A percentile compares a stretch with the other conserved stretches of the same genome.
phyloP scores from a whole-genome alignment of 2,888 invertebrate genomes.

The Acanthosoma haemorrhoidale region DNA sequence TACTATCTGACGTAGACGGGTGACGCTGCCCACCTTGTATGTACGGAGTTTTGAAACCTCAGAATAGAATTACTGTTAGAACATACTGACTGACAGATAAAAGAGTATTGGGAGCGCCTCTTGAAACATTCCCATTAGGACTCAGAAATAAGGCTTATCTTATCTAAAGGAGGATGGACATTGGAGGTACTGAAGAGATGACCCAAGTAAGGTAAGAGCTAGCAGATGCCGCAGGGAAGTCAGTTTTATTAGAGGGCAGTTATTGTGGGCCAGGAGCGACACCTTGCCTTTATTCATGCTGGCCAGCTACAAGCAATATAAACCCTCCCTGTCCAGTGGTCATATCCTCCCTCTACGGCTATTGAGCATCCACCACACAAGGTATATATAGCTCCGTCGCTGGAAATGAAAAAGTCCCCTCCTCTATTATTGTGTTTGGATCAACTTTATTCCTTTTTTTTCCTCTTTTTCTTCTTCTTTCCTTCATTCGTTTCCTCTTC shows the following conservation, averaged over 20 bases:
- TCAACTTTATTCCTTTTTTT: not conserved
- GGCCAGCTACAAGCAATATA: not conserved
- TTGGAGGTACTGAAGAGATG: not conserved
- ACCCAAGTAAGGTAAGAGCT: not conserved
- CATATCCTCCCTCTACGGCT: not conserved
- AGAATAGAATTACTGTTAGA: too few species aligned
- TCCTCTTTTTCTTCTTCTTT: not conserved
- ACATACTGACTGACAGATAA: too few species aligned
- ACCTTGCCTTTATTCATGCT: conserved; percentile 27
- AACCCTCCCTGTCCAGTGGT: not conserved
- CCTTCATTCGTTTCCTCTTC: not conserved
- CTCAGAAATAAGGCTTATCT: too few species aligned
- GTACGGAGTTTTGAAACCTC: too few species aligned
- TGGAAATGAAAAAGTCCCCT: conserved; percentile 22
- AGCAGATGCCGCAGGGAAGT: not conserved
- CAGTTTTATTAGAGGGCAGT: conserved; percentile 13
- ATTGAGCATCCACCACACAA: not conserved
- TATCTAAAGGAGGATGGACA: too few species aligned
- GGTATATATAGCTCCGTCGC: not conserved
- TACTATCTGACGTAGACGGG: too few species aligned
- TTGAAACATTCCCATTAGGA: too few species aligned
- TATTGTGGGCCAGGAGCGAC: not conserved
- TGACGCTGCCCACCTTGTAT: too few species aligned
- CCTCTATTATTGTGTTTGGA: not conserved
- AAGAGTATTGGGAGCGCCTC: too few species aligned